These are phyloP conservation scores for Drosophila nikananu DNA, from an alignment of 1,140 invertebrate species.

Conservation along the genomic window DNA sequence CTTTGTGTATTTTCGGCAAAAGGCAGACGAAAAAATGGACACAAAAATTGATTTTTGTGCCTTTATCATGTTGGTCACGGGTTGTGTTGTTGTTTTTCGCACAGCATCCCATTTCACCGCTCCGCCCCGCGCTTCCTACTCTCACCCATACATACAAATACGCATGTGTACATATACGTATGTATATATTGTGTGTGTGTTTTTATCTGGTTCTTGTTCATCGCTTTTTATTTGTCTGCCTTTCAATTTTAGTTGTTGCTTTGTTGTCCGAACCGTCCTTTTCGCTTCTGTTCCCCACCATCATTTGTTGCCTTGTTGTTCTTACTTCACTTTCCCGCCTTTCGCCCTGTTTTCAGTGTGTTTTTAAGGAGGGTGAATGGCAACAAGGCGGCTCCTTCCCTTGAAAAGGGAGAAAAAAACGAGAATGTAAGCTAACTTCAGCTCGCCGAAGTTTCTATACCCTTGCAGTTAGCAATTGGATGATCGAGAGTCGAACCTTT, in stretches of 20 bases:
- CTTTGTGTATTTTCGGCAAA: not conserved
- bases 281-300: not conserved
- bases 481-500: not conserved
- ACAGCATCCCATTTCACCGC: conserved; percentile 44
- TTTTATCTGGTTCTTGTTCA: conserved; percentile 22
- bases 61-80: conserved; percentile 64
- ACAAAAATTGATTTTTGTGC: conserved; percentile 79
- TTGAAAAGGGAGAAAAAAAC: not conserved
- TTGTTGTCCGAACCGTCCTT: conserved; percentile 24
- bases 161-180: not conserved
- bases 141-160: not conserved
- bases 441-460: not conserved
- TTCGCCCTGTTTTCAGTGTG: conserved; percentile 7
- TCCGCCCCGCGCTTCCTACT: not conserved
- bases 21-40: conserved; percentile 55
- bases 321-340: conserved; percentile 19
- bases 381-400: not conserved
- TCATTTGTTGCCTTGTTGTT: conserved; percentile 38
- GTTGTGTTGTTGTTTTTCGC: conserved; percentile 36
- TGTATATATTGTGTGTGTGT: not conserved
- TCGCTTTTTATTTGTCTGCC: conserved; percentile 50
- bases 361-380: not conserved
- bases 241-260: conserved; percentile 53
- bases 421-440: not conserved
- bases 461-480: not conserved